Evolutionary conservation across 2,888 invertebrate genomes (phyloP).

Genomic region (Protonemura montana): DNA sequence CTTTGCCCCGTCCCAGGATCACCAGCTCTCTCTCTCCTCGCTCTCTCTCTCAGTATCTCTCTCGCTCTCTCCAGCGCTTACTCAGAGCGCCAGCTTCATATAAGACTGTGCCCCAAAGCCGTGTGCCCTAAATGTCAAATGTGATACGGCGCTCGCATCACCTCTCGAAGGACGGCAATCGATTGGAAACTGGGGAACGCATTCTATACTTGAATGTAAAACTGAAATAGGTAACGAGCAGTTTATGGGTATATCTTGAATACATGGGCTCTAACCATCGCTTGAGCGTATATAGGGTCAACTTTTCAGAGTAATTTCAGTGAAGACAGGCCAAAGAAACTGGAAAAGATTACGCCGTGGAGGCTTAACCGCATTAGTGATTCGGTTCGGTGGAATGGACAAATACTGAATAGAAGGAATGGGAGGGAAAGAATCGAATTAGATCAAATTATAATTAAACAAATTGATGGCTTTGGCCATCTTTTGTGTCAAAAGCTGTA

Average conservation of each 20-base stretch:
- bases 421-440: background rate
- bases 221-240: constrained; percentile 17
- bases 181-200: constrained; percentile 21
- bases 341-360: background rate
- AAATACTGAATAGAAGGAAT: background rate
- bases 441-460: constrained; percentile 7
- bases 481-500: background rate
- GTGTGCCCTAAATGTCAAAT: constrained; percentile 39
- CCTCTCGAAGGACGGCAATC: constrained; percentile 21
- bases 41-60: constrained; percentile 15
- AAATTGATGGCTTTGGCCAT: background rate
- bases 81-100: background rate
- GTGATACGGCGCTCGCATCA: constrained; percentile 34
- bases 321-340: background rate
- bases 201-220: constrained; percentile 1
- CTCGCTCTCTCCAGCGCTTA: background rate
- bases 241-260: constrained; percentile 16
- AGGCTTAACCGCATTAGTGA: background rate
- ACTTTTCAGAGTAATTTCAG: background rate
- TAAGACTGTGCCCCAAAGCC: constrained; percentile 29
- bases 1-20: background rate
- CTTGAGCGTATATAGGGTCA: background rate
- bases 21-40: background rate
- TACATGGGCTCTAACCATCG: background rate
- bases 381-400: background rate